phyloP scores from a whole-genome alignment of 2,797 vertebrate genomes.

The Nasua narica region DNA sequence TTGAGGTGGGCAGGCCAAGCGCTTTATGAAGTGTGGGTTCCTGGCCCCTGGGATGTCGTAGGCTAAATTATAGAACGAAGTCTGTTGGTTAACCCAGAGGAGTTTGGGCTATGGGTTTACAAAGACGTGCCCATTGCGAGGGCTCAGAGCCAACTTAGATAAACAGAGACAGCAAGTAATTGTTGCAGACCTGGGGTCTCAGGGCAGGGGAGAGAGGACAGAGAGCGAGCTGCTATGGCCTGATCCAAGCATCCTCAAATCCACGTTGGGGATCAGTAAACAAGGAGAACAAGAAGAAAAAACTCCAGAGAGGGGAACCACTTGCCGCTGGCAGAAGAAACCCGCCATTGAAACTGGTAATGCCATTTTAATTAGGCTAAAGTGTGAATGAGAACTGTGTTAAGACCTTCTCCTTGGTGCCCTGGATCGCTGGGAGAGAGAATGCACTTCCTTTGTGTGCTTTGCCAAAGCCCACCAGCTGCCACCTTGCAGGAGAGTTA shows the following conservation, averaged over 20 bases:
- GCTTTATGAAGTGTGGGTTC: constrained; percentile 34
- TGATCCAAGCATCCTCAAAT: background rate
- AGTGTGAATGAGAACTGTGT: constrained; percentile 75
- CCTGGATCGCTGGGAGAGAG: constrained; percentile 64
- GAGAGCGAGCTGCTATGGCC: background rate
- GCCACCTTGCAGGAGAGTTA: constrained; percentile 87
- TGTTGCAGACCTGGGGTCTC: background rate
- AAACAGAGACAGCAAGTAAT: constrained; percentile 27
- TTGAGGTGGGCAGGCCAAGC: background rate
- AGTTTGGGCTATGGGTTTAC: background rate
- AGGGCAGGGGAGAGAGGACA: background rate
- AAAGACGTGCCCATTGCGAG: background rate
- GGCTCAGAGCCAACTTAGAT: constrained; percentile 6
- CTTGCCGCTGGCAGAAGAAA: constrained; percentile 51
- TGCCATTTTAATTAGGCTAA: constrained; percentile 86
- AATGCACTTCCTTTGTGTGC: constrained; percentile 80
- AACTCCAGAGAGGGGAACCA: background rate
- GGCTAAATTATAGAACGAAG: constrained; percentile 32
- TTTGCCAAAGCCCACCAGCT: constrained; percentile 86
- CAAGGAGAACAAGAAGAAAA: constrained; percentile 34
- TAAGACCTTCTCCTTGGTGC: constrained; percentile 75
- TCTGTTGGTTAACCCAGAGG: background rate
- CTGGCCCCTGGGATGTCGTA: background rate
- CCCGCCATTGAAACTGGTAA: constrained; percentile 74
- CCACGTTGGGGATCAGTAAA: constrained; percentile 22